Evolutionary conservation across 2,797 vertebrate genomes (phyloP), one percentile per base, ranked within the genome.

Genomic region (Anas georgica): DNA sequence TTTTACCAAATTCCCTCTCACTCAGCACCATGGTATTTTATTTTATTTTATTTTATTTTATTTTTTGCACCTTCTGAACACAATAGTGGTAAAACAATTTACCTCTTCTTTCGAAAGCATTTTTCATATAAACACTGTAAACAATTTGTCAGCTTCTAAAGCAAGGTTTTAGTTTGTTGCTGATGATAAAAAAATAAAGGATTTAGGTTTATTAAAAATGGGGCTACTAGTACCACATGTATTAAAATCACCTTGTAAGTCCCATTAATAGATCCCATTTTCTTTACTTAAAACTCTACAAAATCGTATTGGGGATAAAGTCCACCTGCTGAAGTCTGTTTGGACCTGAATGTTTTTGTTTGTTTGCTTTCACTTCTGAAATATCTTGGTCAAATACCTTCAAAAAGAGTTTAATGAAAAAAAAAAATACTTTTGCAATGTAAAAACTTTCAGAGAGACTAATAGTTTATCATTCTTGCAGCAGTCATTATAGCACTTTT

Each of bases 1-100:
- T 91, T 95, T 73, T 93, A 73, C 70, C 92, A 67, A 85, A 80
- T 67, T 56, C 86, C 60, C 18, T 92, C 74, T 91, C 64, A 50
- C 23, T 26, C 68, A 87, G 93, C 89, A 80, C 84, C 92, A 72
- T 87, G 37, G 37, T 37, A 37, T 37, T 37, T 37, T 37, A 11
- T 37, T 37, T 37, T 37, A 39, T 37, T 37, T 37, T 37, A 39
- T 35, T 35, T 35, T 35, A 35, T 39, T 39, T 39, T 37, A 10
- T 45, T 86, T 75, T 92, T 86, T 85, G n/a, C 2, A 0, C 45
- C 37, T 92, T 91, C 74, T 76, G 20, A 93, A 25, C 39, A 16
- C 28, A 48, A 59, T 37, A 50, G 63, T 59, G 72, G 23, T 59
- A 52, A 90, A 93, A 52, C 14, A 46, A 70, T 79, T 75, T 83